Base-by-base conservation (phyloP, 2,888 invertebrate species). In the Plebejus anna region DNA sequence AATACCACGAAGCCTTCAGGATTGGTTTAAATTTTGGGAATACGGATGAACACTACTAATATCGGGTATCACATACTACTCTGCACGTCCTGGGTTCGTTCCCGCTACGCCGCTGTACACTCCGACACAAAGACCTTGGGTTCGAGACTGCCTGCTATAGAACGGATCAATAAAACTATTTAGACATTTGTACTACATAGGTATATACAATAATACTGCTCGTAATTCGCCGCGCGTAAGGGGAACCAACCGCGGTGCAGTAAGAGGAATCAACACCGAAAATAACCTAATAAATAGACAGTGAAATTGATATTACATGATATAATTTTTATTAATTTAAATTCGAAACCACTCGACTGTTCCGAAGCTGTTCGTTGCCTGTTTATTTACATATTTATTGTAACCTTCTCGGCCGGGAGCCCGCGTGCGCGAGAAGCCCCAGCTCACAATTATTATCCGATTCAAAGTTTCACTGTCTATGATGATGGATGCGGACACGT, bases 181-280 rank as follows among this genome's bases (percentile, higher is more conserved):
- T 71, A 71, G 71, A 71, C 42, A 71, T 71, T 73, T 73, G 73
- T 73, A 73, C 73, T 73, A 51, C 73, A 73, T 73, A 73, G 73
- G 73, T 73, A 73, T 73, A 73, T 73, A 73, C 73, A 73, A 51
- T 73, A 51, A 73, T 73, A 55, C 73, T 73, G 73, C 55, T 73
- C 32, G 73, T 73, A 32, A 51, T 73, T 76, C 71, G 70, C 78
- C 77, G 77, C 79, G 86, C 88, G 88, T 79, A 87, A 89, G 90
- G 91, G 89, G 89, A 89, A 89, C 89, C 81, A 90, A 89, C 89
- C 81, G 80, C 82, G 80, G 81, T 82, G 83, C 85, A 80, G 85
- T 84, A 90, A 89, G 89, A 92, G 93, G 93, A 94, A 92, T 92
- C 92, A 92, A 94, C 93, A 93, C 92, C 93, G 93, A 92, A 91